Evolutionary conservation across 2,113 vertebrate genomes (phyloP).

Genomic region (Dasyprocta punctata): DNA sequence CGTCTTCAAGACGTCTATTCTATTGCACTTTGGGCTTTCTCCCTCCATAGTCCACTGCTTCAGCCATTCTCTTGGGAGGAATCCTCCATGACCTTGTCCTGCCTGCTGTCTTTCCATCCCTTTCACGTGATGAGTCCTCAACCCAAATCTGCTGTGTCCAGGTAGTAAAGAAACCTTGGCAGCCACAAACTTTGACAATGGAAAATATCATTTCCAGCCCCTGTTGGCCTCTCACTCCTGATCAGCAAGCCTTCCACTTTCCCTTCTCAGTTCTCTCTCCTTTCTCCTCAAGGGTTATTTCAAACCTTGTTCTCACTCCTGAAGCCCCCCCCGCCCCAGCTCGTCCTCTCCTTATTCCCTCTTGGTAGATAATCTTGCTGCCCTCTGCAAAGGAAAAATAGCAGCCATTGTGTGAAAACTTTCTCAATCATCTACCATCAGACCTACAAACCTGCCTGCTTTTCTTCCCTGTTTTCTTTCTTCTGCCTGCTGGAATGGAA

Average conservation of each 20-base stretch:
- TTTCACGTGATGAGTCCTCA: background rate
- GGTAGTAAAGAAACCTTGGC: background rate
- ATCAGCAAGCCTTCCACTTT: background rate
- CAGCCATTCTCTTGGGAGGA: background rate
- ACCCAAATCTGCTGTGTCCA: no score
- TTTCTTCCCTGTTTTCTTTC: background rate
- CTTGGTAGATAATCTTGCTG: background rate
- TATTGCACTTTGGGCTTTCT: background rate
- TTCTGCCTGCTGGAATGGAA: background rate
- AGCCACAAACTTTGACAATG: background rate
- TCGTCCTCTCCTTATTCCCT: background rate
- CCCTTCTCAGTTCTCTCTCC: background rate
- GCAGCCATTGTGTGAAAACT: background rate
- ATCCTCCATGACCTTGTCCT: no score
- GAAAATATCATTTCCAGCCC: background rate
- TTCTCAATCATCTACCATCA: background rate
- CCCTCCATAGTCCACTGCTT: no score
- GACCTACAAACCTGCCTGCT: background rate
- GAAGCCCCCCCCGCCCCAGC: background rate
- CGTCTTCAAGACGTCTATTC: no score
- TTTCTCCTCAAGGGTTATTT: background rate
- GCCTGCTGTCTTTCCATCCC: background rate
- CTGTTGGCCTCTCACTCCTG: fast-evolving
- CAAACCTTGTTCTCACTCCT: background rate
- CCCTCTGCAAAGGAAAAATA: slow-evolving; percentile 9